A percentile compares a stretch with the other conserved stretches of the same genome.
Conservation (phyloP, 2,113 vertebrate species). For the Sialia sialis region DNA sequence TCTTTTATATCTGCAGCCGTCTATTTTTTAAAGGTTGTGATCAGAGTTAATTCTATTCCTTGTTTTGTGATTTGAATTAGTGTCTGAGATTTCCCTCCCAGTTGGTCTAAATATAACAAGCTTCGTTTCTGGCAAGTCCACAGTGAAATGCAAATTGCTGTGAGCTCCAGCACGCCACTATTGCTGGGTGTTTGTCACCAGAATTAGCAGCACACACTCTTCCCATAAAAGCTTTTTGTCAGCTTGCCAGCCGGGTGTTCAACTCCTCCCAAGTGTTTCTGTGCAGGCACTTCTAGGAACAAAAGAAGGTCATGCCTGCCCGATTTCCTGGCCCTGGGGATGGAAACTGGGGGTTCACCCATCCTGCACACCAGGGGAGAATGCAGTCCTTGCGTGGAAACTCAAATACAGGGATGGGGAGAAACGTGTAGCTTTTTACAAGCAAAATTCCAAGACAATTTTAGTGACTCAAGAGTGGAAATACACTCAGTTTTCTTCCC, state of each 20-base stretch:
- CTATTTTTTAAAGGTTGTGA: not conserved
- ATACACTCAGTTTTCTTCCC: not conserved
- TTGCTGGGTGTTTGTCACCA: conserved; percentile 50
- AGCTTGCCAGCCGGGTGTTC: not conserved
- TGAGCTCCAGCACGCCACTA: conserved; percentile 27
- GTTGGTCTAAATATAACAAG: conserved; percentile 30
- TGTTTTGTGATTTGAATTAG: not conserved
- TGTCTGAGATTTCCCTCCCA: conserved; percentile 18
- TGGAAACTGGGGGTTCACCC: not conserved
- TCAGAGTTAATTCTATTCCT: not conserved
- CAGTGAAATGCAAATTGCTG: conserved; percentile 29
- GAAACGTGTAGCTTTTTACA: not conserved
- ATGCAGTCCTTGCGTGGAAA: not conserved
- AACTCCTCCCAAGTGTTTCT: conserved; percentile 12
- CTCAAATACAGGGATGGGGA: accelerated
- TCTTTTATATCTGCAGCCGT: not conserved
- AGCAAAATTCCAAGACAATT: not conserved
- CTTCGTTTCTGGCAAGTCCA: conserved; percentile 29
- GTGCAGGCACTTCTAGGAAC: conserved; percentile 3
- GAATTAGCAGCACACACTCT: conserved; percentile 44
- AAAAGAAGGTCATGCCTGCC: not conserved
- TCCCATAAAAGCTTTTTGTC: conserved; percentile 28
- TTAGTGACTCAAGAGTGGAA: not conserved
- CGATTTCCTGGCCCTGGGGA: not conserved
- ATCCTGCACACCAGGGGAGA: not conserved